Conservation (phyloP, 2,113 vertebrate genomes). For the Picathartes gymnocephalus region DNA sequence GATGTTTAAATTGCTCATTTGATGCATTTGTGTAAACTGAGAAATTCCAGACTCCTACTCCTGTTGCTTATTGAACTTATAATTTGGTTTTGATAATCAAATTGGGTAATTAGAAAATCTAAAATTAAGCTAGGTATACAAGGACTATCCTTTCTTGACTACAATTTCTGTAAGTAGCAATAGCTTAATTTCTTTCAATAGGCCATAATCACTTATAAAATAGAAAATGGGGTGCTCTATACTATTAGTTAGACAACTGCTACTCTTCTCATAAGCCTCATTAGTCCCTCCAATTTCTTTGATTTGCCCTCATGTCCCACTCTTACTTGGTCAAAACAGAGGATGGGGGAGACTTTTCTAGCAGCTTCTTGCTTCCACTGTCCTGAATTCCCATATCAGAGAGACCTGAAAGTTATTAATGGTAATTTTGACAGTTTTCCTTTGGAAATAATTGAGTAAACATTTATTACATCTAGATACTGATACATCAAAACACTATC, state of each 20-base stretch:
- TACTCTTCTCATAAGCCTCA: not conserved
- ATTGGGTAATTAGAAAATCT: not conserved
- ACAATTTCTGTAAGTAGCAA: not conserved
- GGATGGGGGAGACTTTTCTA: fast-evolving
- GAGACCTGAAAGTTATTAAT: not conserved
- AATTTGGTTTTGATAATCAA: not conserved
- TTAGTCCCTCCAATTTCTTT: not conserved
- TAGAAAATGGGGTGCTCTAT: not conserved
- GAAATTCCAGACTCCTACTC: not conserved
- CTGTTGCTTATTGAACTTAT: not conserved
- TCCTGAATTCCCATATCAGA: not conserved
- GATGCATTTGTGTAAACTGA: not conserved
- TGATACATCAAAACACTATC: not conserved
- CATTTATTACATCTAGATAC: not conserved
- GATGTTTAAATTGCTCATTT: not conserved
- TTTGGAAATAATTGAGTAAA: not conserved
- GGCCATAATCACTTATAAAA: not conserved
- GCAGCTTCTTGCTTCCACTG: not conserved
- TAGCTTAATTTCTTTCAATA: not conserved
- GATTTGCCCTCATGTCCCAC: not conserved
- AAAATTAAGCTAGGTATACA: not conserved
- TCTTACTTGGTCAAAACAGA: not conserved
- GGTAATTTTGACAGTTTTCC: not conserved
- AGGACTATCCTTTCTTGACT: not conserved
- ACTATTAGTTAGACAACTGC: not conserved